These are phyloP conservation scores for Betta splendens DNA, from an alignment of 2,797 vertebrate species.

Conservation along the genomic window DNA sequence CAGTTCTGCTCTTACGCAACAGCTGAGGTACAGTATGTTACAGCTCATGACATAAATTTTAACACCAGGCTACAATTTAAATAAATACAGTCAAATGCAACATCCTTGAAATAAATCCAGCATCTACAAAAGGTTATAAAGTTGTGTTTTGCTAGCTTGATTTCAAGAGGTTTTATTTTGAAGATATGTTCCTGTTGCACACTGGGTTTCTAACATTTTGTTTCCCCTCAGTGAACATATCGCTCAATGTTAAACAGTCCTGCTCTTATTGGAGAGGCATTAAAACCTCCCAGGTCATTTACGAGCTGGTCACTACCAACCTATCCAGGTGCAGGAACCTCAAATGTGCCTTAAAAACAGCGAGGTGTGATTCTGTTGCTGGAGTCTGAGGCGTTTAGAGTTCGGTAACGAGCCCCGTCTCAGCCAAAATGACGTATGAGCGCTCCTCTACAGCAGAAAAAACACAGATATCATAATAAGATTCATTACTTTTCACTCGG, in stretches of 20 bases:
- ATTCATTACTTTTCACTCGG: conserved; percentile 56
- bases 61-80: neutral
- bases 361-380: conserved; percentile 8
- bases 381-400: neutral
- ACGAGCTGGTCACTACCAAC: conserved; percentile 1
- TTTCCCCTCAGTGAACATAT: too few relatives aligned
- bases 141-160: neutral
- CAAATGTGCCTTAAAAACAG: conserved; percentile 20
- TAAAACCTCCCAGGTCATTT: neutral
- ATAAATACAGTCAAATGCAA: neutral
- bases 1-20: too few relatives aligned
- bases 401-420: conserved; percentile 56
- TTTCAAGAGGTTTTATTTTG: neutral
- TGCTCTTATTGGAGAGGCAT: too few relatives aligned
- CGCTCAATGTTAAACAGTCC: too few relatives aligned
- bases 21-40: neutral
- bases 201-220: neutral
- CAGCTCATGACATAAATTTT: too few relatives aligned
- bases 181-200: neutral
- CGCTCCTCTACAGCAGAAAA: conserved; percentile 14
- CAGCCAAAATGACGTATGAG: conserved; percentile 51
- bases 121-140: neutral
- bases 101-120: neutral
- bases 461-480: conserved; percentile 58
- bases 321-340: conserved; percentile 7